phyloP scores from a whole-genome alignment of 2,888 invertebrate species.

The Actias luna region DNA sequence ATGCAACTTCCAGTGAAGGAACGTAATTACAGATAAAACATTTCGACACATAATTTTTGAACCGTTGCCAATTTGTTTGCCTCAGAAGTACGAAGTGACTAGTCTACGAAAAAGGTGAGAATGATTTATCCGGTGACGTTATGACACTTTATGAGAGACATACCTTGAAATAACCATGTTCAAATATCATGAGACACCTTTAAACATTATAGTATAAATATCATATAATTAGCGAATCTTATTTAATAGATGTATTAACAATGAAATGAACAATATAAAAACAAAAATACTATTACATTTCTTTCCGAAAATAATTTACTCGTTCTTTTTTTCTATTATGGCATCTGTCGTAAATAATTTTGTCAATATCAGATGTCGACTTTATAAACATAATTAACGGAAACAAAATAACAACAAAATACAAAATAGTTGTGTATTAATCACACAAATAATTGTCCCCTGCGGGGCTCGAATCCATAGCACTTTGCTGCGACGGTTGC shows the following conservation, averaged over 20 bases:
- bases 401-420: too few relatives aligned
- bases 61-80: slow-evolving; percentile 3
- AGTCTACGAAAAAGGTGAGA: not conserved
- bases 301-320: too few relatives aligned
- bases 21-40: slow-evolving; percentile 1
- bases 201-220: not conserved
- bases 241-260: not conserved
- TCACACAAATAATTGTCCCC: too few relatives aligned
- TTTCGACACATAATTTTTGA: slow-evolving; percentile 4
- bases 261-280: too few relatives aligned
- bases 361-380: too few relatives aligned
- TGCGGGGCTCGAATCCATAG: too few relatives aligned
- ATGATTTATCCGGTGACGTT: slow-evolving; percentile 9
- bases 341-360: too few relatives aligned
- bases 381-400: too few relatives aligned
- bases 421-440: too few relatives aligned
- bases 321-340: too few relatives aligned
- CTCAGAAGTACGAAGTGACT: not conserved
- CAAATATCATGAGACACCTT: not conserved
- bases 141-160: not conserved
- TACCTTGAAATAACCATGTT: slow-evolving; percentile 4
- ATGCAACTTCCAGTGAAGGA: not conserved
- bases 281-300: too few relatives aligned
- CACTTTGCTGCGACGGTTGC: too few relatives aligned
- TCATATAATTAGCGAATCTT: not conserved